These are phyloP conservation scores for Hydra vulgaris DNA, from an alignment of 30 jellyfish, hydroid and myxozoan genomes.

Conservation along the genomic window DNA sequence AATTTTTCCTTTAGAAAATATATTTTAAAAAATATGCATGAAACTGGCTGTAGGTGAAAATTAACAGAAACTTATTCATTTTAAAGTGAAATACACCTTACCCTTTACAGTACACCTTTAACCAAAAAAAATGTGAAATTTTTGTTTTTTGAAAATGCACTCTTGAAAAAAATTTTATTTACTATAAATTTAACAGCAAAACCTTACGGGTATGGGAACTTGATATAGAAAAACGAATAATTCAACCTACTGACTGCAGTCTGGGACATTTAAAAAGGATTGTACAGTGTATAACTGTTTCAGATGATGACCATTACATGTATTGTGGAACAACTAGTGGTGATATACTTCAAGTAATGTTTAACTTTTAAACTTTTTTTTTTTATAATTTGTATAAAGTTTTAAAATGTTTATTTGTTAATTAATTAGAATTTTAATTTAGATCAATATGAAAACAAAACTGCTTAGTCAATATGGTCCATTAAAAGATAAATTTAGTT, in stretches of 20 bases:
- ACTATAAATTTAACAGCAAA: conserved; percentile 63
- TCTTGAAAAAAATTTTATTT: too few species aligned
- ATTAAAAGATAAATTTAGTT: conserved; percentile 83
- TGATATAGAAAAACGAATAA: conserved; percentile 69
- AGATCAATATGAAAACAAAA: conserved; percentile 82
- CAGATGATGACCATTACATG: conserved; percentile 74
- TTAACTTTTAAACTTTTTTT: neutral
- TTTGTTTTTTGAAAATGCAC: too few species aligned
- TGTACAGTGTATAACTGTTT: conserved; percentile 86
- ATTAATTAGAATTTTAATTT: too few species aligned
- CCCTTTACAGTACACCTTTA: too few species aligned
- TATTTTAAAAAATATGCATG: too few species aligned
- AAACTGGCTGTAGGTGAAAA: too few species aligned
- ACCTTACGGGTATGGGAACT: conserved; percentile 94
- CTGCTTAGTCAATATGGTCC: conserved; percentile 96
- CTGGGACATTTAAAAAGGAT: conserved; percentile 93
- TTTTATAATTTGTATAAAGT: neutral
- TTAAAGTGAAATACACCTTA: too few species aligned
- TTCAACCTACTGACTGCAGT: conserved; percentile 92
- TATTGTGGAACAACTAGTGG: conserved; percentile 99
- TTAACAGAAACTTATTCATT: too few species aligned
- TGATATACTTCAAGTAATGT: conserved; percentile 90
- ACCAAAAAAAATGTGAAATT: too few species aligned
- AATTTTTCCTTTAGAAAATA: neutral
- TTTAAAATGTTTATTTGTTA: too few species aligned